These are phyloP conservation scores for Diachrysia chrysitis DNA, from an alignment of 2,888 invertebrate species.

Conservation along the genomic window DNA sequence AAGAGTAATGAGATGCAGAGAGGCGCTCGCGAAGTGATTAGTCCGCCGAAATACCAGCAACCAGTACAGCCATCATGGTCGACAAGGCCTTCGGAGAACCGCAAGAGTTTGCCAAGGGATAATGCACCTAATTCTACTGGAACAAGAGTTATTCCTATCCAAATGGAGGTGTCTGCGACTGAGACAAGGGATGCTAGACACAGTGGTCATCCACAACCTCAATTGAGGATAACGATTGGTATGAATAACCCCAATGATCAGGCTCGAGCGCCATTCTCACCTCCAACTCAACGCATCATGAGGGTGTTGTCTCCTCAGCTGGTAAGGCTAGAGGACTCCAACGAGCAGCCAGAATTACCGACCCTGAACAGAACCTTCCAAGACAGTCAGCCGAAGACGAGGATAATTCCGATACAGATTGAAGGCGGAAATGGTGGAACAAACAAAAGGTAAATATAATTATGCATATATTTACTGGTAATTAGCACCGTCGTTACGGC, in stretches of 20 bases:
- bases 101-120: slow-evolving; percentile 83
- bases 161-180: slow-evolving; percentile 89
- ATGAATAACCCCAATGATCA: slow-evolving; percentile 76
- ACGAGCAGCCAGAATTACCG: slow-evolving; percentile 78
- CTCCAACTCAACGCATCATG: slow-evolving; percentile 88
- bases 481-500: neutral
- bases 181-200: slow-evolving; percentile 77
- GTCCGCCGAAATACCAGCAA: slow-evolving; percentile 84
- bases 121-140: slow-evolving; percentile 72
- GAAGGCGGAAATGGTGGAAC: slow-evolving; percentile 84
- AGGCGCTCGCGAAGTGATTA: slow-evolving; percentile 78
- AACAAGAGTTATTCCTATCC: slow-evolving; percentile 91
- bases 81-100: slow-evolving; percentile 83
- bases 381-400: slow-evolving; percentile 83
- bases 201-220: slow-evolving; percentile 74
- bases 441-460: slow-evolving; percentile 77
- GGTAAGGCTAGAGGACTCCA: slow-evolving; percentile 83
- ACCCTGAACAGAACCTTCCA: slow-evolving; percentile 78
- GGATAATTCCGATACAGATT: slow-evolving; percentile 91
- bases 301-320: slow-evolving; percentile 87
- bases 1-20: slow-evolving; percentile 83
- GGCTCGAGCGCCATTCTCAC: slow-evolving; percentile 75
- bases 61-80: slow-evolving; percentile 84
- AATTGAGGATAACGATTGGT: slow-evolving; percentile 84
- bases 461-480: neutral